Percentiles rank a stretch among this genome's conserved stretches.
These are phyloP conservation scores for Dorcus parallelipipedus DNA, from an alignment of 2,888 invertebrate species.

Conservation along the genomic window DNA sequence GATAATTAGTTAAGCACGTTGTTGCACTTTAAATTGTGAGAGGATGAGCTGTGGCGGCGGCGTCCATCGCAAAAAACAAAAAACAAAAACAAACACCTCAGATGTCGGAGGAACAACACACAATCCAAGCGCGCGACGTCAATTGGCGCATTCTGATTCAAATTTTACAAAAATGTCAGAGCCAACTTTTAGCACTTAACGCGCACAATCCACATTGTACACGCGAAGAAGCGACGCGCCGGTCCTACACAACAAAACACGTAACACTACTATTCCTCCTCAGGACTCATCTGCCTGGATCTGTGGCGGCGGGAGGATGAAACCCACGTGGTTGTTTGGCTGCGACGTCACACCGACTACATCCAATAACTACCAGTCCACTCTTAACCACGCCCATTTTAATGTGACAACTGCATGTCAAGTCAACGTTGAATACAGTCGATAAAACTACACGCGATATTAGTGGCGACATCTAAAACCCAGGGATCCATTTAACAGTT, in stretches of 20 bases:
- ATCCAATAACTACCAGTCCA: constrained; percentile 27
- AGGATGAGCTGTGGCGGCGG: background rate
- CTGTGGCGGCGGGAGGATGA: constrained; percentile 20
- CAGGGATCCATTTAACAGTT: too few species aligned
- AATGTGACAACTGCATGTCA: constrained; percentile 2
- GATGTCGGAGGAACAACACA: too few species aligned
- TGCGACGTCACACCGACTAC: constrained; percentile 35
- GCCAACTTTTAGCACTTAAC: constrained; percentile 30
- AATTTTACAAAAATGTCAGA: constrained; percentile 27
- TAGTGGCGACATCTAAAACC: too few species aligned
- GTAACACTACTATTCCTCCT: constrained; percentile 2
- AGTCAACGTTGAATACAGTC: too few species aligned
- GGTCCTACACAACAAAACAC: constrained; percentile 15
- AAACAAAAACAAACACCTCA: constrained; percentile 1
- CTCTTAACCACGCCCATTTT: constrained; percentile 1
- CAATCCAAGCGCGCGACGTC: background rate
- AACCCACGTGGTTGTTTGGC: constrained; percentile 43
- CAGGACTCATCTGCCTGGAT: constrained; percentile 15
- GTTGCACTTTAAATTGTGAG: background rate
- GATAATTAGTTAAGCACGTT: background rate
- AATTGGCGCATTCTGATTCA: background rate
- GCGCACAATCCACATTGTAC: constrained; percentile 40
- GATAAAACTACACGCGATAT: too few species aligned
- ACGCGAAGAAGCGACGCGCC: constrained; percentile 27
- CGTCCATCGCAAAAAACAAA: background rate